Percentiles rank a stretch among this genome's conserved stretches.
Evolutionary conservation across 2,797 vertebrate species (phyloP).

Genomic region (Myotis vivesi): DNA sequence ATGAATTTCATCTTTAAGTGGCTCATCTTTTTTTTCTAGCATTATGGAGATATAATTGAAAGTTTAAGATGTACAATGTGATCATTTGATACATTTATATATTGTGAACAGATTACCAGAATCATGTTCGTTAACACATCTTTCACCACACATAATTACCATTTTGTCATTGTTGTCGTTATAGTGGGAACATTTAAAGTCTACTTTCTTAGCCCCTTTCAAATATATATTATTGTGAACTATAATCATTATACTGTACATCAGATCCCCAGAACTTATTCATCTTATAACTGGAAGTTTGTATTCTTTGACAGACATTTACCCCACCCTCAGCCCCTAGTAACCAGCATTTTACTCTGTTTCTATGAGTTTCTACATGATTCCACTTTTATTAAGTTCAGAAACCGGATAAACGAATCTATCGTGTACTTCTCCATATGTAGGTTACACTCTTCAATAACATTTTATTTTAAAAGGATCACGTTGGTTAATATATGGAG

Average conservation of each 20-base stretch:
- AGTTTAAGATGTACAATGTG: background rate
- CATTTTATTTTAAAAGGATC: background rate
- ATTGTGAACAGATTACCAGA: background rate
- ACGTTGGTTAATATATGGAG: background rate
- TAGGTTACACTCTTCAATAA: background rate
- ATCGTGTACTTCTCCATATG: background rate
- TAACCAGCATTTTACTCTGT: background rate
- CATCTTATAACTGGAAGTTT: background rate
- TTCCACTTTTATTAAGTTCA: background rate
- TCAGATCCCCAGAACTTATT: background rate
- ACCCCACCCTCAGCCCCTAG: background rate
- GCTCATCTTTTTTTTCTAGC: background rate
- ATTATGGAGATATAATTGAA: background rate
- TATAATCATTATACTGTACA: background rate
- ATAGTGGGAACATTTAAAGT: background rate
- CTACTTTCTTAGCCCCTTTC: background rate
- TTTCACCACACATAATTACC: too few relatives aligned
- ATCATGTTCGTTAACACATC: background rate
- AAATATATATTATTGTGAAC: background rate
- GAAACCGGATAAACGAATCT: background rate
- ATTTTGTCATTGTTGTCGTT: background rate
- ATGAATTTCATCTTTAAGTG: background rate
- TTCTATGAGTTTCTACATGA: background rate
- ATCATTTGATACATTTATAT: background rate
- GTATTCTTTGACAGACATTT: too few relatives aligned